Percentiles rank a stretch among this genome's conserved stretches.
Evolutionary conservation across 2,888 invertebrate species (phyloP).

Genomic region (Stegophylla sp.): DNA sequence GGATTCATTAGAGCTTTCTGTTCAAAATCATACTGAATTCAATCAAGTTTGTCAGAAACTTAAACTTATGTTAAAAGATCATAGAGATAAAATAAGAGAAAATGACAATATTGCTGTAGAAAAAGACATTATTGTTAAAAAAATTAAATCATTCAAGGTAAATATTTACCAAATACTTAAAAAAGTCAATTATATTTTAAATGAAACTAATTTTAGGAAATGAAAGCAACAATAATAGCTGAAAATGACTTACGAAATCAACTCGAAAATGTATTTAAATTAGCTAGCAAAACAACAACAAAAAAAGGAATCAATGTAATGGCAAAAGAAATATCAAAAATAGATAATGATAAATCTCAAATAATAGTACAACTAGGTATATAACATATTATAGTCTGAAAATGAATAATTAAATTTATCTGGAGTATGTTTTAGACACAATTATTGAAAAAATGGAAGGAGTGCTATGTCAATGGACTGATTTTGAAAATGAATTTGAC

Average conservation of each 20-base stretch:
- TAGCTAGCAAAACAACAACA: conserved; percentile 80
- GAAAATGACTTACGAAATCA: conserved; percentile 67
- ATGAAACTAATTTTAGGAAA: conserved; percentile 64
- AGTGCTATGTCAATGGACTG: conserved; percentile 82
- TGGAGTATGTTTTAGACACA: conserved; percentile 65
- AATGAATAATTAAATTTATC: conserved; percentile 19
- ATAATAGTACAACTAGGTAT: conserved; percentile 44
- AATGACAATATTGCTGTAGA: conserved; percentile 86
- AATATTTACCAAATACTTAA: neutral
- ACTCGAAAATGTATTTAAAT: conserved; percentile 73
- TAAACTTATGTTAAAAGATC: conserved; percentile 81
- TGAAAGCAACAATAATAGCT: conserved; percentile 72
- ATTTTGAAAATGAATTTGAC: conserved; percentile 83
- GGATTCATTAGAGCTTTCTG: conserved; percentile 83
- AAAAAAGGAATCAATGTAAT: conserved; percentile 78
- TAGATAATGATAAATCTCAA: conserved; percentile 63
- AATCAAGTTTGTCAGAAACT: conserved; percentile 78
- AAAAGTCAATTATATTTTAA: conserved; percentile 7
- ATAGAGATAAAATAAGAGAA: conserved; percentile 80
- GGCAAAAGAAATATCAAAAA: conserved; percentile 75
- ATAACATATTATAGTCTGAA: neutral
- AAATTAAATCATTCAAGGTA: conserved; percentile 71
- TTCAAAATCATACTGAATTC: conserved; percentile 83
- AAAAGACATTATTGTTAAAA: conserved; percentile 78
- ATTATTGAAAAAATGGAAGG: conserved; percentile 77